Evolutionary conservation across 2,113 vertebrate species (phyloP).

Genomic region (Microcebus jonahi): DNA sequence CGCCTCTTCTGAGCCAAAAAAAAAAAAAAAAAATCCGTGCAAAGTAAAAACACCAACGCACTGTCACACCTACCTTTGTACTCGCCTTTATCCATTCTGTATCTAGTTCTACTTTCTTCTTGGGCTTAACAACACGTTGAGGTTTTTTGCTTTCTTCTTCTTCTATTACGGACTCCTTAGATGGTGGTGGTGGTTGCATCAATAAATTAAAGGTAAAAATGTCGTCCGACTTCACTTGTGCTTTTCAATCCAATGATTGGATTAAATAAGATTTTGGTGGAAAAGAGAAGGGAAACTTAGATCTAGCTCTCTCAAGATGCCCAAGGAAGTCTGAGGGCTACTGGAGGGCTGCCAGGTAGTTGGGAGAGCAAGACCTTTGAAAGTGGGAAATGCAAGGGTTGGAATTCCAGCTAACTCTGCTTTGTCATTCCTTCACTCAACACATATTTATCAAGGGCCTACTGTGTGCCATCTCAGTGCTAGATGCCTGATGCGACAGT

Average conservation of each 20-base stretch:
- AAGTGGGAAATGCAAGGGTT: neutral
- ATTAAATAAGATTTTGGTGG: neutral
- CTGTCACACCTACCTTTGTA: neutral
- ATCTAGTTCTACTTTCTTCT: neutral
- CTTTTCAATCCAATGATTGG: neutral
- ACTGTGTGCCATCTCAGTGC: neutral
- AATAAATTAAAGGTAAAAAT: neutral
- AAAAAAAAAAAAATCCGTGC: neutral
- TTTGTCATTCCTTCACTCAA: neutral
- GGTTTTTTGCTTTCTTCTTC: accelerated
- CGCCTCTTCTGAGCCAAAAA: neutral
- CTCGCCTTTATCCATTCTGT: neutral
- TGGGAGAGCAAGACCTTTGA: neutral
- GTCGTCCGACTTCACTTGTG: neutral
- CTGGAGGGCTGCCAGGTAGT: neutral
- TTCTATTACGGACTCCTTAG: accelerated
- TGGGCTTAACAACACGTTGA: accelerated
- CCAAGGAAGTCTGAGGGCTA: neutral
- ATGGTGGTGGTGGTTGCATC: accelerated
- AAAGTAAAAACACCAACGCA: neutral
- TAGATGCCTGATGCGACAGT: too few species aligned
- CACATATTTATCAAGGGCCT: neutral
- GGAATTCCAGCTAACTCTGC: neutral
- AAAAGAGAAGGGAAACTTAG: constrained; percentile 18
- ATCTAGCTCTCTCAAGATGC: neutral